phyloP scores from a whole-genome alignment of 2,797 vertebrate genomes.

The Gobio occitaniae region DNA sequence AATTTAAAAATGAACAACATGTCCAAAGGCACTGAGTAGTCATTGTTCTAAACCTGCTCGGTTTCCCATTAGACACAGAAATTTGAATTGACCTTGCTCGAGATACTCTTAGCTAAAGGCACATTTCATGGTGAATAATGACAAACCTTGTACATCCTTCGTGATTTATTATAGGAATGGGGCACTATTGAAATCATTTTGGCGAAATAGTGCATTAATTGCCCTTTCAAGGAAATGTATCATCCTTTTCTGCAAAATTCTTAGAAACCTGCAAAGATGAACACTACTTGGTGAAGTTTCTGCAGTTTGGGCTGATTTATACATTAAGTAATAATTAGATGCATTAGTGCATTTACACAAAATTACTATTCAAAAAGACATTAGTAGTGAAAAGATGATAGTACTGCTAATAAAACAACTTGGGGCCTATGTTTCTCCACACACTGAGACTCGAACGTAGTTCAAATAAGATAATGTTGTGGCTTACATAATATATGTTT shows the following conservation, averaged over 20 bases:
- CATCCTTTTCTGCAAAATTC: background rate
- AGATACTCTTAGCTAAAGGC: slow-evolving; percentile 26
- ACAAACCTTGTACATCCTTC: slow-evolving; percentile 3
- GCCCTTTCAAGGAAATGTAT: background rate
- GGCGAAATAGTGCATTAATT: background rate
- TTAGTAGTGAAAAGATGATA: background rate
- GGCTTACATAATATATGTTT: background rate
- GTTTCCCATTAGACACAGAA: slow-evolving; percentile 42
- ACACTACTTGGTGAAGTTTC: background rate
- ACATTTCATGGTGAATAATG: slow-evolving; percentile 40
- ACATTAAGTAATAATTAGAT: slow-evolving; percentile 1
- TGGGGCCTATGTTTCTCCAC: background rate
- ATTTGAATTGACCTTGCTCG: slow-evolving; percentile 20
- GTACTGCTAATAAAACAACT: background rate
- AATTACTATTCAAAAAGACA: background rate
- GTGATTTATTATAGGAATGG: background rate
- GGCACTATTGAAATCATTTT: background rate
- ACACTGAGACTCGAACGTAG: background rate
- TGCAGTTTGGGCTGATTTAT: background rate
- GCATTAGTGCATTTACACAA: background rate
- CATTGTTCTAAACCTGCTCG: background rate
- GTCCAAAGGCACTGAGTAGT: slow-evolving; percentile 11
- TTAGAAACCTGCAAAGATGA: background rate
- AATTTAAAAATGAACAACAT: slow-evolving; percentile 19
- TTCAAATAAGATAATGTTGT: background rate